Percentiles rank a stretch among this genome's conserved stretches.
Conservation (phyloP, 2,113 vertebrate genomes). For the Scolopax mira region DNA sequence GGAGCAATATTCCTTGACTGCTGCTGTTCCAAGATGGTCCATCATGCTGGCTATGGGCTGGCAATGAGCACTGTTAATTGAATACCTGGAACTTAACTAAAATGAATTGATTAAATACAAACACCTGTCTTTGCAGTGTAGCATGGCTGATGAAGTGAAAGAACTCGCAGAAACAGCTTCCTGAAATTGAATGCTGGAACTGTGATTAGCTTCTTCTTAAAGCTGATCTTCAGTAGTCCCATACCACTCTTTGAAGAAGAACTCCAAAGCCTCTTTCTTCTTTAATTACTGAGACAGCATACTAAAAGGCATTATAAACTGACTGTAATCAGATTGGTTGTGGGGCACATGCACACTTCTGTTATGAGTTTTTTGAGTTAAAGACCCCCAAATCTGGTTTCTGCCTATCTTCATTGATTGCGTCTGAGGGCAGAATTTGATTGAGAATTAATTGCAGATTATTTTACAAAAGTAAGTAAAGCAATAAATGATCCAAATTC, state of each 20-base stretch:
- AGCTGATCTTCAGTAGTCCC: not conserved
- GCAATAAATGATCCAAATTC: not conserved
- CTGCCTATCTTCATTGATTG: not conserved
- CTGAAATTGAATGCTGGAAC: not conserved
- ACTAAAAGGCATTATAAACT: not conserved
- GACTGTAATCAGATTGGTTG: not conserved
- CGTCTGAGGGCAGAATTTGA: not conserved
- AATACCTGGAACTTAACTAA: not conserved
- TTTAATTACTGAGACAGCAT: not conserved
- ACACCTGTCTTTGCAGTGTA: not conserved
- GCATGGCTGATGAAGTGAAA: not conserved
- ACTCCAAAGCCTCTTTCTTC: conserved; percentile 27
- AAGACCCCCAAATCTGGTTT: not conserved
- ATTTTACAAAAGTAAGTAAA: not conserved
- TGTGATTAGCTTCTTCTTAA: conserved; percentile 30
- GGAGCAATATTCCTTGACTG: not conserved
- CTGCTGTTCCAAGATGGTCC: not conserved
- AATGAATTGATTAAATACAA: not conserved
- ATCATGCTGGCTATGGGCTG: not conserved
- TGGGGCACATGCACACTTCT: not conserved
- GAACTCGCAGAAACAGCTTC: not conserved
- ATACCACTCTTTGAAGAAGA: not conserved
- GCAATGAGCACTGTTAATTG: not conserved
- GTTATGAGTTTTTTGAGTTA: not conserved
- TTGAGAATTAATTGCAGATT: not conserved